A percentile compares a stretch with the other conserved stretches of the same genome.
Conservation (phyloP, 2,113 vertebrate species). For the Otolemur garnettii region DNA sequence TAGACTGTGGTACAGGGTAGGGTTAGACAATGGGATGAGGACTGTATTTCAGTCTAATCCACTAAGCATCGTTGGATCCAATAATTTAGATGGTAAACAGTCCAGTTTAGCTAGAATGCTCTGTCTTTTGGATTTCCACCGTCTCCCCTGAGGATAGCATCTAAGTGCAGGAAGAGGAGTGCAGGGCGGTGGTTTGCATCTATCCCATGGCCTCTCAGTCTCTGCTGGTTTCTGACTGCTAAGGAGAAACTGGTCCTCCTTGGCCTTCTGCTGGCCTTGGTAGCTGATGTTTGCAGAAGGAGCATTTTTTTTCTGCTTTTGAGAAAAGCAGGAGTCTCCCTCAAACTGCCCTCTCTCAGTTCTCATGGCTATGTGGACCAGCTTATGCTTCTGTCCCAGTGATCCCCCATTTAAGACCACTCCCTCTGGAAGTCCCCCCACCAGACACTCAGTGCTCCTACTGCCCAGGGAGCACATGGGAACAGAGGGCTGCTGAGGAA, state of each 20-base stretch:
- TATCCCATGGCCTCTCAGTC: not conserved
- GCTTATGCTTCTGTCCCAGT: not conserved
- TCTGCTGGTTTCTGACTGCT: not conserved
- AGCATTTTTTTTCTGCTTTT: not conserved
- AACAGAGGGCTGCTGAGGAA: not conserved
- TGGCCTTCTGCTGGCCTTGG: not conserved
- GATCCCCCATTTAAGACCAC: not conserved
- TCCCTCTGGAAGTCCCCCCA: not conserved
- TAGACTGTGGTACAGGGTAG: not conserved
- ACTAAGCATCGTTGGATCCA: not conserved
- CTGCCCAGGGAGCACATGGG: not conserved
- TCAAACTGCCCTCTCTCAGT: not conserved
- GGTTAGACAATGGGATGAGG: not conserved
- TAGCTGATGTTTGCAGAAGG: not conserved
- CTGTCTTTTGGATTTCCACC: not conserved
- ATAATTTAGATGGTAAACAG: conserved; percentile 22
- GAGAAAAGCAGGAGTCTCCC: not conserved
- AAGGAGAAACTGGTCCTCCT: not conserved
- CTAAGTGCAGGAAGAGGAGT: not conserved
- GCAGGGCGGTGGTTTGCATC: not conserved
- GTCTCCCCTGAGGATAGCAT: not conserved
- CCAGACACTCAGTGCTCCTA: not conserved
- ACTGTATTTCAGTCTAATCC: not conserved
- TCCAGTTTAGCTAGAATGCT: not conserved
- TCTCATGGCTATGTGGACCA: not conserved